phyloP scores from a whole-genome alignment of 2,797 vertebrate species.

The Rhinella marina region DNA sequence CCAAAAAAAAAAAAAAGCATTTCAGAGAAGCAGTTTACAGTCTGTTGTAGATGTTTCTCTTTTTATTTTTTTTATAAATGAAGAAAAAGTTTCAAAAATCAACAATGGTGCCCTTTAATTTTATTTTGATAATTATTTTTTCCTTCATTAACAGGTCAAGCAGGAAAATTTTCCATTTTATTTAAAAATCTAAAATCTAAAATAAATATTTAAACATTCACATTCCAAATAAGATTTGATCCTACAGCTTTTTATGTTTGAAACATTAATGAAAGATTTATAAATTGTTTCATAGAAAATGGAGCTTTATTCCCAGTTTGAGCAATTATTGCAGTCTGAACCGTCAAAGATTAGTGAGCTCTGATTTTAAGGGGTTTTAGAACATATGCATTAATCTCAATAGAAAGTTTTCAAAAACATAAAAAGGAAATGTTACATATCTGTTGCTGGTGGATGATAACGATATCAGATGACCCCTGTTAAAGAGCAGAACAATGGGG shows the following conservation, averaged over 20 bases:
- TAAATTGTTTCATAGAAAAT: slow-evolving; percentile 13
- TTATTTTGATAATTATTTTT: background rate
- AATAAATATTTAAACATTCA: background rate
- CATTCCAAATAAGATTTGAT: background rate
- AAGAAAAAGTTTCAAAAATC: background rate
- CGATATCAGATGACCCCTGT: background rate
- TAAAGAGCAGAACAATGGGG: background rate
- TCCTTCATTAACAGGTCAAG: background rate
- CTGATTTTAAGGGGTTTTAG: background rate
- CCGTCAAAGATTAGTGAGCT: background rate
- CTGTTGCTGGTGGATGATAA: background rate
- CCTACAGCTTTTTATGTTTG: background rate
- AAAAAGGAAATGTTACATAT: background rate
- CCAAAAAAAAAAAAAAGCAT: background rate
- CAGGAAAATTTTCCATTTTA: background rate
- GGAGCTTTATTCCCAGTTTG: background rate
- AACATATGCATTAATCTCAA: background rate
- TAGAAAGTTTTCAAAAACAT: background rate
- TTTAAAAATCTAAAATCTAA: background rate
- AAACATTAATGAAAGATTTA: background rate
- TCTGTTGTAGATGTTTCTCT: background rate
- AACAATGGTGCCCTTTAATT: background rate
- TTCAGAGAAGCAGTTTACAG: background rate
- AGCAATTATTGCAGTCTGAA: background rate
- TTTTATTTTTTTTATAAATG: background rate